Evolutionary conservation across 2,797 vertebrate species (phyloP).

Genomic region (Agapornis canus): DNA sequence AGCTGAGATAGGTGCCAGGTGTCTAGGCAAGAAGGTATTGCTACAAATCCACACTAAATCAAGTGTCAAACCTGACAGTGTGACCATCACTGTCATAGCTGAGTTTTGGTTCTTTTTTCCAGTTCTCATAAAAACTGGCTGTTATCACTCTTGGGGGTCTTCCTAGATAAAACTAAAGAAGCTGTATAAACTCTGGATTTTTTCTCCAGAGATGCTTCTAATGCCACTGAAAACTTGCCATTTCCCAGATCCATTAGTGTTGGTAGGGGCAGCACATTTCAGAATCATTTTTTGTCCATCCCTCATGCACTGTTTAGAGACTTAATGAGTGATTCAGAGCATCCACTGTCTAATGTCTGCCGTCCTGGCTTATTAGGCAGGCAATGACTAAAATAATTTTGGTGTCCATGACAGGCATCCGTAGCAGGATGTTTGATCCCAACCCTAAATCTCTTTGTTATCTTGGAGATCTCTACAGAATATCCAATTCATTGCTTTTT

Average conservation of each 20-base stretch:
- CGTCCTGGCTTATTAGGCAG: not conserved
- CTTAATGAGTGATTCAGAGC: not conserved
- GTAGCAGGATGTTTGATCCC: not conserved
- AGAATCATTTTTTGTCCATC: not conserved
- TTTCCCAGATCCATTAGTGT: not conserved
- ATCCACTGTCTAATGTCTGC: not conserved
- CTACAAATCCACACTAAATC: constrained; percentile 21
- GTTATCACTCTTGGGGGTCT: not conserved
- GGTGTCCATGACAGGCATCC: not conserved
- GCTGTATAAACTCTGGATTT: not conserved
- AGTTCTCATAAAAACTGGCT: not conserved
- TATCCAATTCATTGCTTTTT: not conserved
- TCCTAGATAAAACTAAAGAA: not conserved
- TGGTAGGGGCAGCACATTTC: not conserved
- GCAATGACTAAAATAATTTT: not conserved
- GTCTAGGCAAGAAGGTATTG: constrained; percentile 25
- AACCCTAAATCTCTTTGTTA: not conserved
- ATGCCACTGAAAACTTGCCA: not conserved
- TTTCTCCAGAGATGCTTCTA: not conserved
- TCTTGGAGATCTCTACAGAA: not conserved
- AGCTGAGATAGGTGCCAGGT: not conserved
- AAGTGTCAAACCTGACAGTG: constrained; percentile 11
- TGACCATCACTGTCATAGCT: not conserved
- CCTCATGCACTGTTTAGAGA: not conserved
- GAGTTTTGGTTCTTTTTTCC: not conserved